A percentile compares a stretch with the other conserved stretches of the same genome.
These are phyloP conservation scores for Magallana gigas DNA, from an alignment of 1,140 invertebrate genomes.

Conservation along the genomic window DNA sequence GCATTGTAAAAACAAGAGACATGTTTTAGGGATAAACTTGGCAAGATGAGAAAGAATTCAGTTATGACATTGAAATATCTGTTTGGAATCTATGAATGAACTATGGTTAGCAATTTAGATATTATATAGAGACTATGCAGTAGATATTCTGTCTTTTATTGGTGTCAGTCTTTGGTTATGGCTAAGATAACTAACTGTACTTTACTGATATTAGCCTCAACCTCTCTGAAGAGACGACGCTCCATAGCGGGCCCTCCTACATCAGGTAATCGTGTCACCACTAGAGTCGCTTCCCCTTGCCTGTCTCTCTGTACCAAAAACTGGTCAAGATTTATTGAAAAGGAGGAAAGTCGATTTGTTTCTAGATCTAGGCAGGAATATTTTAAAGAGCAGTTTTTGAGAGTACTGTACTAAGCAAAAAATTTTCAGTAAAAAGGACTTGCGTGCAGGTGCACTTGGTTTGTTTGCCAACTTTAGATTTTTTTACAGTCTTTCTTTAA, in stretches of 20 bases:
- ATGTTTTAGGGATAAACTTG: background rate
- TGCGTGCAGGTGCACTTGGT: too few species aligned
- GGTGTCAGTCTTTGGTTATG: conserved; percentile 17
- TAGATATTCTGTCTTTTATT: background rate
- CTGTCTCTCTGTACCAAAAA: conserved; percentile 9
- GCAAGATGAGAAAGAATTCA: too few species aligned
- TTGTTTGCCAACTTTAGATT: too few species aligned
- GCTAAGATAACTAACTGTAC: conserved; percentile 26
- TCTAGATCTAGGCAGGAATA: too few species aligned
- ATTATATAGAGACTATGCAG: background rate
- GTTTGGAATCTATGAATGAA: background rate
- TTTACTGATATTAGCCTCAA: conserved; percentile 34
- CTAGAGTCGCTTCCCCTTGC: conserved; percentile 10
- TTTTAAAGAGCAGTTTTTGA: too few species aligned
- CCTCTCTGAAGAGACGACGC: conserved; percentile 24
- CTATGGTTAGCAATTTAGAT: too few species aligned
- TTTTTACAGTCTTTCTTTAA: too few species aligned
- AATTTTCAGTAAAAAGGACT: too few species aligned
- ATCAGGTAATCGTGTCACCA: conserved; percentile 13
- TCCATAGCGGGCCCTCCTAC: conserved; percentile 6
- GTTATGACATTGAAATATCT: background rate
- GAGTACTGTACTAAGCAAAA: too few species aligned
- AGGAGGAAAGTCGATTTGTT: too few species aligned
- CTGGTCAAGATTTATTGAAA: background rate
- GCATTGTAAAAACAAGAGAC: background rate